Conservation (phyloP, 2,797 vertebrate genomes). For the Xenopus petersii region DNA sequence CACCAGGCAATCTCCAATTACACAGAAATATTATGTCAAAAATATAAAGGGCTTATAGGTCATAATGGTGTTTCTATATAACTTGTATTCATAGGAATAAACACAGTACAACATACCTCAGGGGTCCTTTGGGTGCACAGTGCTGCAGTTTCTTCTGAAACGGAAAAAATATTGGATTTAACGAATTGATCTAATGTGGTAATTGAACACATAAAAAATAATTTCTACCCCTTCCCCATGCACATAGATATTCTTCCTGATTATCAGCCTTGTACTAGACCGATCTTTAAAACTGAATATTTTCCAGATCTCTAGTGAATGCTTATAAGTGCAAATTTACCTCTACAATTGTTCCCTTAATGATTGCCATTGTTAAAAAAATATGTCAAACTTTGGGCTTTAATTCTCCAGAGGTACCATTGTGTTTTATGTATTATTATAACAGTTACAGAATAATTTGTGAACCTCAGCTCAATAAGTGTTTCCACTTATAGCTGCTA, state of each 20-base stretch:
- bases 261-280: conserved; percentile 27
- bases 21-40: too few species aligned
- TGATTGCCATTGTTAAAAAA: conserved; percentile 37
- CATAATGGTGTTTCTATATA: too few species aligned
- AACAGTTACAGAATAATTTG: conserved; percentile 32
- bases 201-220: too few species aligned
- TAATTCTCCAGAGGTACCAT: conserved; percentile 17
- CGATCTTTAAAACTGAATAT: conserved; percentile 24
- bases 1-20: too few species aligned
- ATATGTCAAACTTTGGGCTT: conserved; percentile 17
- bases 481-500: conserved; percentile 26
- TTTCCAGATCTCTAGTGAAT: conserved; percentile 33
- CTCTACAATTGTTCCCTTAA: conserved; percentile 37
- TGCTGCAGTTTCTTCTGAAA: too few species aligned
- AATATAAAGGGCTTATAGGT: too few species aligned
- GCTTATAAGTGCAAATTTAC: conserved; percentile 36
- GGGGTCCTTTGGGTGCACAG: too few species aligned
- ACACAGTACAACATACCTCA: too few species aligned
- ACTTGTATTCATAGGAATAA: too few species aligned
- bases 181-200: too few species aligned
- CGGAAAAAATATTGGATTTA: too few species aligned
- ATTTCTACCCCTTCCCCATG: too few species aligned
- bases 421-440: conserved; percentile 26
- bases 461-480: conserved; percentile 32
- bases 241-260: conserved; percentile 3